Evolutionary conservation across 2,888 invertebrate species (phyloP).

Genomic region (Lasioglossum figueresi): DNA sequence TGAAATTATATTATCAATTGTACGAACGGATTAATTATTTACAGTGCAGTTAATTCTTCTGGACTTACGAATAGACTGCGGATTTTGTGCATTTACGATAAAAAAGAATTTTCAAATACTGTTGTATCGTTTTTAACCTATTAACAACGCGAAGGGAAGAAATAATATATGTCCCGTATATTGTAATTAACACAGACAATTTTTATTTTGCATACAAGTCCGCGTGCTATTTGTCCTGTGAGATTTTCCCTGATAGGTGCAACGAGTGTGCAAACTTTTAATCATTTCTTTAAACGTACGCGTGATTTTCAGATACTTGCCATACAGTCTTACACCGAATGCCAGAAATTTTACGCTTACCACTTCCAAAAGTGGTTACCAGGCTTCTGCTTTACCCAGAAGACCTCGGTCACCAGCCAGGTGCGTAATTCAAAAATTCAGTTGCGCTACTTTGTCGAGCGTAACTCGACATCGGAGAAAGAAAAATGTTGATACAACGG

Average conservation of each 20-base stretch:
- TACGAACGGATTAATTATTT: neutral
- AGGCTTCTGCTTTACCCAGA: constrained; percentile 18
- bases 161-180: no score
- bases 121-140: neutral
- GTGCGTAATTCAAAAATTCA: constrained; percentile 22
- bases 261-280: neutral
- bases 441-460: no score
- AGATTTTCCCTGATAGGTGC: neutral
- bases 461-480: no score
- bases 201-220: no score
- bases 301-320: constrained; percentile 30
- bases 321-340: constrained; percentile 46
- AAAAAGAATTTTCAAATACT: neutral
- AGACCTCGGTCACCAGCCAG: constrained; percentile 55
- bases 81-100: neutral
- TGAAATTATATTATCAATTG: neutral
- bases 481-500: no score
- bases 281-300: neutral
- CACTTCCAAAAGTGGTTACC: neutral
- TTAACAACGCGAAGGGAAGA: no score
- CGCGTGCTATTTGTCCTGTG: no score
- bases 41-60: neutral
- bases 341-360: constrained; percentile 36
- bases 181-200: neutral
- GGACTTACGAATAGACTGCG: neutral